phyloP scores from a whole-genome alignment of 2,888 invertebrate genomes.

The Theretra japonica region DNA sequence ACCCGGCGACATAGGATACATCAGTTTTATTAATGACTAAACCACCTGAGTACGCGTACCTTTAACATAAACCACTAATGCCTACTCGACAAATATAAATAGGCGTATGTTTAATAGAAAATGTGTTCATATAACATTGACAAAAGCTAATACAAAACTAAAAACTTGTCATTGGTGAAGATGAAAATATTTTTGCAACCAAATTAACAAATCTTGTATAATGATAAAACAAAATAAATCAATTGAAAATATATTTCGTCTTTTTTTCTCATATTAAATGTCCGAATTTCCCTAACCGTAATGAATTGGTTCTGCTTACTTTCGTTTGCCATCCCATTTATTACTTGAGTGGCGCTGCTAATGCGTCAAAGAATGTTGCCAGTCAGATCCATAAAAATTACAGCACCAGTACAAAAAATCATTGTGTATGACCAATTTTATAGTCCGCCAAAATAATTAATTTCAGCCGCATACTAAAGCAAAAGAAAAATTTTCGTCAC shows the following conservation, averaged over 20 bases:
- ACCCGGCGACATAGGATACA: conserved; percentile 16
- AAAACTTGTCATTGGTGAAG: conserved; percentile 43
- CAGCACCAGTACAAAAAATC: no score
- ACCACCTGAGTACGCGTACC: conserved; percentile 30
- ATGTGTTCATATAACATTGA: conserved; percentile 25
- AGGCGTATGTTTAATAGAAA: conserved; percentile 14
- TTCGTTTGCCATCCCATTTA: no score
- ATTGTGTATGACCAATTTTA: no score
- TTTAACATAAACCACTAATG: conserved; percentile 26
- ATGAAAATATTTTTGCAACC: conserved; percentile 76
- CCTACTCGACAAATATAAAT: conserved; percentile 23
- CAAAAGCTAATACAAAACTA: conserved; percentile 28
- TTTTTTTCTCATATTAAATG: conserved; percentile 19
- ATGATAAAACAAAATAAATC: conserved; percentile 67
- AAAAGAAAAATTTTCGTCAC: no score
- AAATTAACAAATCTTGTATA: conserved; percentile 72
- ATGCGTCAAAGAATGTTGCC: no score
- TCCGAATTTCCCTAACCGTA: no score
- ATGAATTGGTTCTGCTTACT: no score
- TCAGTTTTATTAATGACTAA: conserved; percentile 27
- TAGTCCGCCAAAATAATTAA: no score
- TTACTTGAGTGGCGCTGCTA: no score
- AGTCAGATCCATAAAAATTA: no score
- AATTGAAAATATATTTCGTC: conserved; percentile 53
- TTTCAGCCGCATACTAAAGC: no score